Percentiles rank a stretch among this genome's conserved stretches.
Evolutionary conservation across 2,113 vertebrate species (phyloP).

Genomic region (Etheostoma cragini): DNA sequence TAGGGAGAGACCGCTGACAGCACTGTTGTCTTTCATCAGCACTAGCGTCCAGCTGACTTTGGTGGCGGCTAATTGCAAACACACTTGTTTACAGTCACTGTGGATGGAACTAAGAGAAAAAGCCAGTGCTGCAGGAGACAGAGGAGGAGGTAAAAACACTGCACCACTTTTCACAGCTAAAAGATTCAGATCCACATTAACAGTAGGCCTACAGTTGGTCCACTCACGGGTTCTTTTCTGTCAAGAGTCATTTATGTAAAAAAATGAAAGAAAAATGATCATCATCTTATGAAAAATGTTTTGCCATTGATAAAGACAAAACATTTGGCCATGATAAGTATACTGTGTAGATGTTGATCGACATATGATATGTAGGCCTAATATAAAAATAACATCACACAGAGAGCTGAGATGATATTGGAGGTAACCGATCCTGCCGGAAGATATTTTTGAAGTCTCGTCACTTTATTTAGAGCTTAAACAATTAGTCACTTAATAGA

Average conservation of each 20-base stretch:
- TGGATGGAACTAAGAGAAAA: slow-evolving; percentile 36
- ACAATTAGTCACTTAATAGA: neutral
- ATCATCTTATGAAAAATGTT: neutral
- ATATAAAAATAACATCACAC: neutral
- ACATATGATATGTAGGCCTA: too few relatives aligned
- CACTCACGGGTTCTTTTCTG: slow-evolving; percentile 16
- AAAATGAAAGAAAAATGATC: neutral
- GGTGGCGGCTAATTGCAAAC: slow-evolving; percentile 71
- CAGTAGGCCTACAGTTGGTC: neutral
- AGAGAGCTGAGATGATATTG: neutral
- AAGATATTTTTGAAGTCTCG: neutral
- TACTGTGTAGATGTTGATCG: too few relatives aligned
- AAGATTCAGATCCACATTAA: slow-evolving; percentile 15
- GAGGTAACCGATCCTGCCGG: neutral
- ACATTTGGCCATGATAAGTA: neutral
- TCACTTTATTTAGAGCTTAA: neutral
- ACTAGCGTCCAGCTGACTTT: slow-evolving; percentile 49
- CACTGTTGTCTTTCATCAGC: slow-evolving; percentile 52
- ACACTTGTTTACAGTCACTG: slow-evolving; percentile 70
- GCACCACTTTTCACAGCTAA: slow-evolving; percentile 1
- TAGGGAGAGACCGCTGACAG: slow-evolving; percentile 39
- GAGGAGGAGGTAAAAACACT: slow-evolving; percentile 21
- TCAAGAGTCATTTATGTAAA: neutral
- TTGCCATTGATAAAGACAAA: neutral
- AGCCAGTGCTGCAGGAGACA: slow-evolving; percentile 25